These are phyloP conservation scores for Gambusia affinis DNA, from an alignment of 2,113 vertebrate species.

Conservation along the genomic window DNA sequence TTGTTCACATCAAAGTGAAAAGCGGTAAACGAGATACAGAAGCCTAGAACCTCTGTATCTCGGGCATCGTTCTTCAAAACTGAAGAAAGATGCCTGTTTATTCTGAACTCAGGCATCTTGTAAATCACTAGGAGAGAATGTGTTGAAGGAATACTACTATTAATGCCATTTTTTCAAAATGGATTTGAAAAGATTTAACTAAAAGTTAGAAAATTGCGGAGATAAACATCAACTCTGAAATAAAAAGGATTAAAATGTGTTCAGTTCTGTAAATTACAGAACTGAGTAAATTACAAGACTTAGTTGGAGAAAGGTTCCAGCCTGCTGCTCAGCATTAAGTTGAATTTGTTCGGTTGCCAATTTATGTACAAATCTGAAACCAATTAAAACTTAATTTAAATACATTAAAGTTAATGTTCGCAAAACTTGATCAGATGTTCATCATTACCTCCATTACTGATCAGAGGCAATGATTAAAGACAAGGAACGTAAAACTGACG, in stretches of 20 bases:
- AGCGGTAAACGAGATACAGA: not conserved
- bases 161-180: not conserved
- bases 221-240: not conserved
- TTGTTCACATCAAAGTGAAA: not conserved
- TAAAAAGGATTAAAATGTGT: not conserved
- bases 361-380: too few species aligned
- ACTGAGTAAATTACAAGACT: too few species aligned
- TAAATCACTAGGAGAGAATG: not conserved
- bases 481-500: conserved; percentile 20
- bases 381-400: too few species aligned
- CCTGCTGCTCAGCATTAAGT: too few species aligned
- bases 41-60: too few species aligned
- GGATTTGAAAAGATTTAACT: not conserved
- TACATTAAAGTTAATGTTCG: too few species aligned
- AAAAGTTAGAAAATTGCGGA: not conserved
- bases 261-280: not conserved
- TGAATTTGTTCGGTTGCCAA: too few species aligned
- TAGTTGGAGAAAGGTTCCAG: too few species aligned
- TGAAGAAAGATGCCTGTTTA: not conserved
- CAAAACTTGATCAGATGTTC: conserved; percentile 36
- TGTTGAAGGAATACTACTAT: not conserved
- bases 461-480: conserved; percentile 39
- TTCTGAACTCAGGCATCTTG: not conserved
- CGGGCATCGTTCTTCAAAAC: too few species aligned
- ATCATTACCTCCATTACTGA: conserved; percentile 56